These are phyloP conservation scores for Holothuria leucospilota DNA, from an alignment of 53 echinoderm and acorn worm genomes.

Conservation along the genomic window DNA sequence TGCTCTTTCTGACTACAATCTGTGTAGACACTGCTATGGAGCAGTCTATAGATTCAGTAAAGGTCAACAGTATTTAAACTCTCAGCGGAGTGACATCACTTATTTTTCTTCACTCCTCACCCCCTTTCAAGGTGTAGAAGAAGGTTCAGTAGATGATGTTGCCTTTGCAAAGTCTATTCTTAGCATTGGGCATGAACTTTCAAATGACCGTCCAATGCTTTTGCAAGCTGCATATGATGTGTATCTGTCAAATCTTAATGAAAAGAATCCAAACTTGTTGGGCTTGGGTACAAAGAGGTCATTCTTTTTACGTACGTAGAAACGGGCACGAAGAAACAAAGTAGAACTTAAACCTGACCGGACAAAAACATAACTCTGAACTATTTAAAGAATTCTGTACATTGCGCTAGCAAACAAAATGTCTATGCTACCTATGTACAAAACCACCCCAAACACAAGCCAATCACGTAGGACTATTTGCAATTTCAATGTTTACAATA, in stretches of 20 bases:
- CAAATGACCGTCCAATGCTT: neutral
- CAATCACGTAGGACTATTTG: too few relatives aligned
- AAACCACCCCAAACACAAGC: too few relatives aligned
- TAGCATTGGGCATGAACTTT: neutral
- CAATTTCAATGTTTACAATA: too few relatives aligned
- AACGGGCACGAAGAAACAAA: too few relatives aligned
- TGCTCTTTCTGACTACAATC: neutral
- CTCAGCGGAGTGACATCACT: neutral
- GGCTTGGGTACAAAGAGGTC: slow-evolving; percentile 2
- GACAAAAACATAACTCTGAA: too few relatives aligned
- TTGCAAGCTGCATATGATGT: slow-evolving; percentile 14
- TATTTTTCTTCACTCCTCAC: slow-evolving; percentile 5
- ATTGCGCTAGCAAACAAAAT: too few relatives aligned
- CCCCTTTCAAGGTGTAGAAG: neutral
- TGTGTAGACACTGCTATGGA: slow-evolving; percentile 14
- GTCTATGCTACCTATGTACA: too few relatives aligned
- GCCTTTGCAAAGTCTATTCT: slow-evolving; percentile 2
- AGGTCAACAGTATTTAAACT: neutral
- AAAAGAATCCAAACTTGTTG: neutral
- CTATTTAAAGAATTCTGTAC: too few relatives aligned
- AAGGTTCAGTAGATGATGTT: neutral
- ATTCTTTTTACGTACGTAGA: too few relatives aligned
- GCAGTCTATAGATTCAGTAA: slow-evolving; percentile 26
- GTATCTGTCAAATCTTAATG: neutral
- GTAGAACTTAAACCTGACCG: too few relatives aligned